phyloP scores from a whole-genome alignment of 2,888 invertebrate species.

The Rugalucina vietnamica region DNA sequence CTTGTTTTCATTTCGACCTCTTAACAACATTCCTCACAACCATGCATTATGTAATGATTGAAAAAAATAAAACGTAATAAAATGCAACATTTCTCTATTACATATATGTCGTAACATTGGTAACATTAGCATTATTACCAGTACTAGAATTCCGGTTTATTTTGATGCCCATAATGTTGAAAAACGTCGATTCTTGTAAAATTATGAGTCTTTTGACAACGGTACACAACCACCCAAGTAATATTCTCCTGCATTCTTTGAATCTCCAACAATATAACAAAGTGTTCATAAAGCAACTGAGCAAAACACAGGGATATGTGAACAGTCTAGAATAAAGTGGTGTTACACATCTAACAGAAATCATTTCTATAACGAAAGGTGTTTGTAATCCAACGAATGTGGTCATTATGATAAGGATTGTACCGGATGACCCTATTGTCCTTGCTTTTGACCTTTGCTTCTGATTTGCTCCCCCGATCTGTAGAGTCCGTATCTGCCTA shows the following conservation, averaged over 20 bases:
- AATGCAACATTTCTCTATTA: neutral
- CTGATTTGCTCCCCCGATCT: neutral
- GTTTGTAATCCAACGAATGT: neutral
- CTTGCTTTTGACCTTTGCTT: neutral
- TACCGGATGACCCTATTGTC: neutral
- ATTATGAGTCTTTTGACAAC: neutral
- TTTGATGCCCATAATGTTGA: neutral
- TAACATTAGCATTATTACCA: neutral
- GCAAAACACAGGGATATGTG: neutral
- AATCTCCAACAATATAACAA: neutral
- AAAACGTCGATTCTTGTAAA: neutral
- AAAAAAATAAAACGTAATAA: too few relatives aligned
- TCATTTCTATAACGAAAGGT: neutral
- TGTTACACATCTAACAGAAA: neutral
- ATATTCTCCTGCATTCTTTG: neutral
- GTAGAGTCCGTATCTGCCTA: neutral
- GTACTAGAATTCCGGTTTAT: neutral
- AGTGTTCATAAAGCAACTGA: neutral
- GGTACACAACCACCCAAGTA: neutral
- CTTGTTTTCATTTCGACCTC: too few relatives aligned
- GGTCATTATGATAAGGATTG: neutral
- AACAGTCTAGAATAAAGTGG: neutral
- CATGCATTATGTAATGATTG: too few relatives aligned
- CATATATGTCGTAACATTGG: neutral
- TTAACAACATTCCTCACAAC: too few relatives aligned